Conservation (phyloP, 2,113 vertebrate genomes). For the Lepus timidus region DNA sequence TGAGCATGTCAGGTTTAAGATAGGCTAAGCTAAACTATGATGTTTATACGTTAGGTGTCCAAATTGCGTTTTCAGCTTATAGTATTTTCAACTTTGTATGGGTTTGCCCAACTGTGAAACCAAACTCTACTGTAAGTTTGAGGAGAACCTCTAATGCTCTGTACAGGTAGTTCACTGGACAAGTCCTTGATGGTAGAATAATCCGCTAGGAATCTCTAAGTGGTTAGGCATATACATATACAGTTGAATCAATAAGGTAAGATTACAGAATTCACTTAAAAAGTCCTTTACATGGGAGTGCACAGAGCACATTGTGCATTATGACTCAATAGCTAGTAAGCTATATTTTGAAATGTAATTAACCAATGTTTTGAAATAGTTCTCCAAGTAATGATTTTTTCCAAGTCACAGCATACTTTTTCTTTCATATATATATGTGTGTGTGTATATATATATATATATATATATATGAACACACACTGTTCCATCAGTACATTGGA, state of each 20-base stretch:
- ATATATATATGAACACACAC: too few species aligned
- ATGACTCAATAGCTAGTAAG: constrained; percentile 23
- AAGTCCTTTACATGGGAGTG: background rate
- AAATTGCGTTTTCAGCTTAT: background rate
- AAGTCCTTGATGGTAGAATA: background rate
- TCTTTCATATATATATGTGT: background rate
- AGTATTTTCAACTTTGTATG: background rate
- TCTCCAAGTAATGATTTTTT: constrained; percentile 51
- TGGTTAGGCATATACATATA: background rate
- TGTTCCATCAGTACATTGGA: background rate
- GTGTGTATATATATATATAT: background rate
- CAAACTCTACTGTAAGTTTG: background rate
- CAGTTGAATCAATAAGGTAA: background rate
- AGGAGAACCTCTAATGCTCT: background rate
- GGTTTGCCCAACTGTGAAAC: background rate
- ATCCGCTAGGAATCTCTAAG: background rate
- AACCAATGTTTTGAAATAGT: constrained; percentile 69
- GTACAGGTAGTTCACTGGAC: background rate
- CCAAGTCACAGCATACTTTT: constrained; percentile 33
- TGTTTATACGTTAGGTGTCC: background rate
- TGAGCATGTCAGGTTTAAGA: background rate
- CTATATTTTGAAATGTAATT: constrained; percentile 66
- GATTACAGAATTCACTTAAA: background rate
- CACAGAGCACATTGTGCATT: background rate
- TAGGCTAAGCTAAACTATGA: background rate